These are phyloP conservation scores for Tyrophagus putrescentiae DNA, from an alignment of 1,140 invertebrate species.

Conservation along the genomic window DNA sequence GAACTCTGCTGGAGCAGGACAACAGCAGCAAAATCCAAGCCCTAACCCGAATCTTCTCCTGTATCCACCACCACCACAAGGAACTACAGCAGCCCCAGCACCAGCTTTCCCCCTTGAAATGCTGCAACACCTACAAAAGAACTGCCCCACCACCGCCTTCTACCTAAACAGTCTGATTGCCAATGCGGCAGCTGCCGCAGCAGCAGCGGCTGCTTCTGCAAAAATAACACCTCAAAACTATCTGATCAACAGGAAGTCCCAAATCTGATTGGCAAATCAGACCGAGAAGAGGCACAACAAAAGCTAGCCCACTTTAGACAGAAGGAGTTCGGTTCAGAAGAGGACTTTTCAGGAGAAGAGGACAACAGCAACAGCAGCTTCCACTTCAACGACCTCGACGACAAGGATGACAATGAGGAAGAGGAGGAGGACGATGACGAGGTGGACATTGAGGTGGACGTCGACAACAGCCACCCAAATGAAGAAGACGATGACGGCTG, in stretches of 20 bases:
- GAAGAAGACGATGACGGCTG: neutral
- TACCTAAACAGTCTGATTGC: neutral
- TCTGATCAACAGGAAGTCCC: too few relatives aligned
- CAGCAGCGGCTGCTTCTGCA: too few relatives aligned
- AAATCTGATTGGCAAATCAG: too few relatives aligned
- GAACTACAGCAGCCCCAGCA: neutral
- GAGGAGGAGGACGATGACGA: neutral
- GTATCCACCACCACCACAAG: neutral
- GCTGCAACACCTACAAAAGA: conserved; percentile 8
- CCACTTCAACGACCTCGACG: too few relatives aligned
- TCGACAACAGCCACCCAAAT: neutral
- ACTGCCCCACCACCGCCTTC: neutral
- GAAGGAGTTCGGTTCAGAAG: too few relatives aligned
- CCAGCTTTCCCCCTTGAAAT: neutral
- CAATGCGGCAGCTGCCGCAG: neutral
- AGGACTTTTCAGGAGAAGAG: too few relatives aligned
- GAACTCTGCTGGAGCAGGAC: neutral
- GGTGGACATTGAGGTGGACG: neutral
- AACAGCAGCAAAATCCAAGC: neutral
- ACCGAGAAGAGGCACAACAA: too few relatives aligned
- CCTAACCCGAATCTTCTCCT: neutral
- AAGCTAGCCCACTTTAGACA: too few relatives aligned
- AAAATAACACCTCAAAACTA: too few relatives aligned
- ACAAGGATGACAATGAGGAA: neutral
- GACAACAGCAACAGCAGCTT: too few relatives aligned